These are phyloP conservation scores for Stenichneumon culpator DNA, from an alignment of 2,888 invertebrate genomes.

Conservation along the genomic window DNA sequence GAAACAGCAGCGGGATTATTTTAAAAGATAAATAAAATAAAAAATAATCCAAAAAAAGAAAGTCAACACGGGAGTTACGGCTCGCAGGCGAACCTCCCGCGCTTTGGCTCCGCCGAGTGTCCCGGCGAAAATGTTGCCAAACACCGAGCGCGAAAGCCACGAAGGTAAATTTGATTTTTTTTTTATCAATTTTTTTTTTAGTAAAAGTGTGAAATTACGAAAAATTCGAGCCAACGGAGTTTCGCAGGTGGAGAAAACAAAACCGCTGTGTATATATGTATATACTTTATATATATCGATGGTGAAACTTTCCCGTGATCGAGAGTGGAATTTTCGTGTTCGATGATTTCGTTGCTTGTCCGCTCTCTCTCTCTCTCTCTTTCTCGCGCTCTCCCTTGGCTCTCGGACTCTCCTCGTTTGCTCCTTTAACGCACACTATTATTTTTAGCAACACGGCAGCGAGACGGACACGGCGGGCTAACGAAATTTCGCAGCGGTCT, in stretches of 20 bases:
- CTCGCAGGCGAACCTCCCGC: background rate
- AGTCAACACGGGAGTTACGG: background rate
- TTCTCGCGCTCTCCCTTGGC: background rate
- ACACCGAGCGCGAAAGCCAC: background rate
- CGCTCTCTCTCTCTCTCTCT: constrained; percentile 41
- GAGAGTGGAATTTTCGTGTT: constrained; percentile 22
- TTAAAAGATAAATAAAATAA: background rate
- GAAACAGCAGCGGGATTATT: background rate
- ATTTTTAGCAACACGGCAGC: constrained; percentile 61
- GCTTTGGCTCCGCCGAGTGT: background rate
- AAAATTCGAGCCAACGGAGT: background rate
- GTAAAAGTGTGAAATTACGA: background rate
- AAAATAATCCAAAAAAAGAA: background rate
- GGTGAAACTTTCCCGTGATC: background rate
- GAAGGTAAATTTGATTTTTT: background rate
- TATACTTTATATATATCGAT: background rate
- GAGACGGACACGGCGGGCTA: background rate
- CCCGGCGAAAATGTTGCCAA: constrained; percentile 1
- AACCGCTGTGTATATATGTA: background rate
- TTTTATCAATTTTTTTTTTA: background rate
- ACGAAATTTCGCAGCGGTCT: constrained; percentile 13
- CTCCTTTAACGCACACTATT: constrained; percentile 60
- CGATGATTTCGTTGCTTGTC: constrained; percentile 51
- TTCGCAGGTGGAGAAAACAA: background rate
- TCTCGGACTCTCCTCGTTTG: constrained; percentile 26